Percentiles rank a stretch among this genome's conserved stretches.
Evolutionary conservation across 2,888 invertebrate species (phyloP).

Genomic region (Epistrophella euchroma): DNA sequence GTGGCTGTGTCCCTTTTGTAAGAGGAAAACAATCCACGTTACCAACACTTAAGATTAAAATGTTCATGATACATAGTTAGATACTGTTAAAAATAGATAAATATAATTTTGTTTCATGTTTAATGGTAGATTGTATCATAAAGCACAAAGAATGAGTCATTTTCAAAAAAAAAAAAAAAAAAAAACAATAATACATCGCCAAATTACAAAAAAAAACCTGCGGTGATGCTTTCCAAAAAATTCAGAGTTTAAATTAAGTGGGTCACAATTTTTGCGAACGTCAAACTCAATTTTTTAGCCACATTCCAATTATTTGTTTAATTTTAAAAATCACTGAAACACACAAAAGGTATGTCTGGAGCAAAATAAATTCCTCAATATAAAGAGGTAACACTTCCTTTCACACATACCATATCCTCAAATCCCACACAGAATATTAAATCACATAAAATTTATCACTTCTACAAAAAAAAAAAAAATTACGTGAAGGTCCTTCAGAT

Average conservation of each 20-base stretch:
- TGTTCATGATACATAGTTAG: no score
- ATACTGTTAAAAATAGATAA: no score
- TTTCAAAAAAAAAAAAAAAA: no score
- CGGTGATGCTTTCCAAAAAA: neutral
- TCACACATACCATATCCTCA: neutral
- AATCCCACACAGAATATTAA: slow-evolving; percentile 23
- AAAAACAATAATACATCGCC: no score
- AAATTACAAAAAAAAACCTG: no score
- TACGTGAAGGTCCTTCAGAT: slow-evolving; percentile 41
- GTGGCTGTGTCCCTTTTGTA: no score
- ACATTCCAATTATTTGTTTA: neutral
- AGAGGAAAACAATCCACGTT: no score
- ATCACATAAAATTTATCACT: slow-evolving; percentile 64
- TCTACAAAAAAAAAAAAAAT: slow-evolving; percentile 70
- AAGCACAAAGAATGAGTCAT: no score
- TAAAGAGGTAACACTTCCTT: neutral
- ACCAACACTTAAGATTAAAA: no score
- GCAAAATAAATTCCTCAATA: slow-evolving; percentile 15
- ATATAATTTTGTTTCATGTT: no score
- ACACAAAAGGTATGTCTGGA: neutral
- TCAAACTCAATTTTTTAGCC: neutral
- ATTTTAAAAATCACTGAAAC: slow-evolving; percentile 7
- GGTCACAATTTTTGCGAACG: neutral
- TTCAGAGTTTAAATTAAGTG: no score
- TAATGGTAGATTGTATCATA: no score